Conservation (phyloP, 2,888 invertebrate genomes). For the Calameuta idolon region DNA sequence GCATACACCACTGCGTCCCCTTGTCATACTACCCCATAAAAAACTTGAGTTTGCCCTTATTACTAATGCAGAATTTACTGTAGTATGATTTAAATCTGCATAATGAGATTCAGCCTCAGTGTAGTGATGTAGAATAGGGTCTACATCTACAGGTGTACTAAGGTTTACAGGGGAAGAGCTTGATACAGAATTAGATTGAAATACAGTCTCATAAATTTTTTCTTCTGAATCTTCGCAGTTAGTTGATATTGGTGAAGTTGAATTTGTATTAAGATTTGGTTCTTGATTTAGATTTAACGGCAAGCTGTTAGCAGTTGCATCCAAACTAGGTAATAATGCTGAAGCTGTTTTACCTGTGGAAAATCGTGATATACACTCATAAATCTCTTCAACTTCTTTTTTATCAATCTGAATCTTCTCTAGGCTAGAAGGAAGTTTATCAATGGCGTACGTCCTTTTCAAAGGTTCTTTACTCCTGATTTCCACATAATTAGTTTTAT, state of each 20-base stretch:
- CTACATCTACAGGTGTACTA: not conserved
- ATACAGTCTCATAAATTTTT: not conserved
- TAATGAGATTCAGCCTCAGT: not conserved
- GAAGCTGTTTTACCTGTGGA: conserved; percentile 14
- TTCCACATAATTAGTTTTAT: conserved; percentile 13
- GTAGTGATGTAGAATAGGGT: not conserved
- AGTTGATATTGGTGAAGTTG: not conserved
- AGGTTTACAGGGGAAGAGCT: not conserved
- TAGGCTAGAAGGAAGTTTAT: not conserved
- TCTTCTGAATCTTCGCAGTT: not conserved
- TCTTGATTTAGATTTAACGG: not conserved
- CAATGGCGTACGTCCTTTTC: conserved; percentile 10
- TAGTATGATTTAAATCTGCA: not conserved
- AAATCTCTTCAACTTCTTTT: conserved; percentile 25
- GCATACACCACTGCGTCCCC: not conserved
- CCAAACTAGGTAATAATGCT: not conserved
- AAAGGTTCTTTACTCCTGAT: conserved; percentile 17
- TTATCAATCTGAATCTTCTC: conserved; percentile 12
- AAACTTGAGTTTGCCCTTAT: conserved; percentile 46
- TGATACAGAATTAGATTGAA: not conserved
- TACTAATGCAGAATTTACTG: not conserved
- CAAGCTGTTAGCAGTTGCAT: not conserved
- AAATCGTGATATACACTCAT: conserved; percentile 37
- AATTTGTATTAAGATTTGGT: not conserved
- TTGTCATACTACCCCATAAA: conserved; percentile 45